Evolutionary conservation across 2,888 invertebrate species (phyloP), one percentile per base, ranked within the genome.

Genomic region (Dyspetes luteomarginatus): DNA sequence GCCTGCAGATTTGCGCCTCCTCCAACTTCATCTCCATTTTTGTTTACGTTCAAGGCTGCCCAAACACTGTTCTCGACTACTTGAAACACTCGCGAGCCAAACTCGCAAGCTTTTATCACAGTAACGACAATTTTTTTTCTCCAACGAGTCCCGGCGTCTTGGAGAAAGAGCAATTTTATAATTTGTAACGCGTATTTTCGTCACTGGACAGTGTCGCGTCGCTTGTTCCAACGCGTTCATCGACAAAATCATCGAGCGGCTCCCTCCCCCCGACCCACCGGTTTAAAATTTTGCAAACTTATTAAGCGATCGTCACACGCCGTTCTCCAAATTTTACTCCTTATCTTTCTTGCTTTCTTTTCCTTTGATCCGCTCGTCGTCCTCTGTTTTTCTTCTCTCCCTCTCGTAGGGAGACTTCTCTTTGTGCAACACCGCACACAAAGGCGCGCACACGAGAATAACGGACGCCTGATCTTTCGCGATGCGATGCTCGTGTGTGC

Each of bases 11-110:
- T 78, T 89, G 88, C 30, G 87, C 85, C 75, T 90, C 90, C 79
- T 88, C 88, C 48, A 83, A 48, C 71, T 89, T 88, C 75, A 88
- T 84, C 86, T 91, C 91, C 91, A 91, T 91, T 87, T 87, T 89
- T 90, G 77, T 82, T 77, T 78, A 81, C 81, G 28, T 76, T 68
- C 60, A 50, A 48, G 81, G 68, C 81, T 81, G 81, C 77, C 77
- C 64, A 15, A 19, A 81, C 48, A 69, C 50, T 48, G 50, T 69
- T 71, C 69, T 71, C 56, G 78, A 78, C 81, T 74, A 78, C 81
- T 81, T 78, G 73, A 17, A 36, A 36, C 36, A 36, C 36, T 36
- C 9, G 36, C 36, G 9, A 36, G 36, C 36, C 36, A 12, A 36
- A 12, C 36, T 7, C 12, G 7, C 12, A 36, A 12, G n/a, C n/a